phyloP scores from a whole-genome alignment of 2,797 vertebrate genomes.

The Acanthurus leucopareius region DNA sequence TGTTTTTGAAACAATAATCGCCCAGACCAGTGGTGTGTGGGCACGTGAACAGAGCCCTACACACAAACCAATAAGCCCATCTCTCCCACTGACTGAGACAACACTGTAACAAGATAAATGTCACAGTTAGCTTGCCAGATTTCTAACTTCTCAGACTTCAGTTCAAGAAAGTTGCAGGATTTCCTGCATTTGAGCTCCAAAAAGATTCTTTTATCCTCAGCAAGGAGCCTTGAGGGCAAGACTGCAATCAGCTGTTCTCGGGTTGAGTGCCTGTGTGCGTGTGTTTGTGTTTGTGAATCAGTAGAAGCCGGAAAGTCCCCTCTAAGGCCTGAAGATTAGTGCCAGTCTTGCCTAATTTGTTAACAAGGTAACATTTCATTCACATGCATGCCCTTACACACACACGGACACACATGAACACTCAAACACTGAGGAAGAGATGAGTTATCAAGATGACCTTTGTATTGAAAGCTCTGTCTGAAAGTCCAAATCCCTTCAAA shows the following conservation, averaged over 20 bases:
- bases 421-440: conserved; percentile 35
- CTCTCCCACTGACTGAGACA: conserved; percentile 18
- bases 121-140: background rate
- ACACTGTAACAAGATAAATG: conserved; percentile 13
- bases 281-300: conserved; percentile 35
- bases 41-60: conserved; percentile 44
- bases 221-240: conserved; percentile 9
- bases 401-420: background rate
- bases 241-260: conserved; percentile 25
- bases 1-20: conserved; percentile 54
- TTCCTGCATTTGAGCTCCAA: conserved; percentile 4
- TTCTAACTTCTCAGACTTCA: conserved; percentile 10
- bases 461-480: conserved; percentile 48
- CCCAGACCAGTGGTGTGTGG: conserved; percentile 49
- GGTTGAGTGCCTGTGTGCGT: conserved; percentile 12
- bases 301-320: conserved; percentile 53
- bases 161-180: background rate
- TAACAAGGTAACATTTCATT: conserved; percentile 69
- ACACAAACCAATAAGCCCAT: conserved; percentile 38
- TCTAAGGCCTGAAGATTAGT: conserved; percentile 46
- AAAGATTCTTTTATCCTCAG: conserved; percentile 16
- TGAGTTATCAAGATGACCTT: conserved; percentile 69
- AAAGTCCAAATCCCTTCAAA: conserved; percentile 68
- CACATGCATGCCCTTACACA: conserved; percentile 30
- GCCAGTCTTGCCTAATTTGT: conserved; percentile 60